Percentiles rank a stretch among this genome's conserved stretches.
These are phyloP conservation scores for Tiaroga cobitis DNA, from an alignment of 2,797 vertebrate species.

Conservation along the genomic window DNA sequence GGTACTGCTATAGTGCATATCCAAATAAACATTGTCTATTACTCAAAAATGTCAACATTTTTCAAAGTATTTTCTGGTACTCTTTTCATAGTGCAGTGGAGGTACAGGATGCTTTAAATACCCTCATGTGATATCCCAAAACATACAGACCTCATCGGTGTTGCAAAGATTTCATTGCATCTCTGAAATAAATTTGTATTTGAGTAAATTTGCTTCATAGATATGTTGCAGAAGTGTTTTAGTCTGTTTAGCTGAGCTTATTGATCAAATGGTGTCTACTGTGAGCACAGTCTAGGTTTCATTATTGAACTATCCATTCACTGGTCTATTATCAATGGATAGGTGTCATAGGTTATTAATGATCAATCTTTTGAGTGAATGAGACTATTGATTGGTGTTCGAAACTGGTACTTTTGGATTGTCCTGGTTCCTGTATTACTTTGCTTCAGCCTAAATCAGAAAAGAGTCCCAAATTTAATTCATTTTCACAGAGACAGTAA, in stretches of 20 bases:
- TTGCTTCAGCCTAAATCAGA: conserved; percentile 62
- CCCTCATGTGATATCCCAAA: not conserved
- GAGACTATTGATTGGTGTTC: conserved; percentile 80
- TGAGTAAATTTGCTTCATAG: not conserved
- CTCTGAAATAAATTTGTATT: not conserved
- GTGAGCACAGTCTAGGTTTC: conserved; percentile 74
- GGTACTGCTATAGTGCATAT: not conserved
- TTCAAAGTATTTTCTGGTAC: not conserved
- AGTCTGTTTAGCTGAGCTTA: conserved; percentile 80
- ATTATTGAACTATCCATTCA: conserved; percentile 79
- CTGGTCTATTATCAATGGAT: conserved; percentile 80
- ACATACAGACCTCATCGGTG: not conserved
- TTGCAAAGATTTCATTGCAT: not conserved
- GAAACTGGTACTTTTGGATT: conserved; percentile 72
- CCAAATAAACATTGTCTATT: not conserved
- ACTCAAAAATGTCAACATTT: not conserved
- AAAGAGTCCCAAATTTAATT: conserved; percentile 30
- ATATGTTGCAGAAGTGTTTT: conserved; percentile 62
- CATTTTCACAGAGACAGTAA: conserved; percentile 8
- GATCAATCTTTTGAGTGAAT: conserved; percentile 77
- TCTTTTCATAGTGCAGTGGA: not conserved
- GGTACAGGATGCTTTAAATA: not conserved
- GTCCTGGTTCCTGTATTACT: conserved; percentile 57
- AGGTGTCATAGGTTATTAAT: conserved; percentile 82
- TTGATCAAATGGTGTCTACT: conserved; percentile 78